A percentile compares a stretch with the other conserved stretches of the same genome.
Conservation (phyloP, 1,140 invertebrate species). For the Drosophila fuyamai region DNA sequence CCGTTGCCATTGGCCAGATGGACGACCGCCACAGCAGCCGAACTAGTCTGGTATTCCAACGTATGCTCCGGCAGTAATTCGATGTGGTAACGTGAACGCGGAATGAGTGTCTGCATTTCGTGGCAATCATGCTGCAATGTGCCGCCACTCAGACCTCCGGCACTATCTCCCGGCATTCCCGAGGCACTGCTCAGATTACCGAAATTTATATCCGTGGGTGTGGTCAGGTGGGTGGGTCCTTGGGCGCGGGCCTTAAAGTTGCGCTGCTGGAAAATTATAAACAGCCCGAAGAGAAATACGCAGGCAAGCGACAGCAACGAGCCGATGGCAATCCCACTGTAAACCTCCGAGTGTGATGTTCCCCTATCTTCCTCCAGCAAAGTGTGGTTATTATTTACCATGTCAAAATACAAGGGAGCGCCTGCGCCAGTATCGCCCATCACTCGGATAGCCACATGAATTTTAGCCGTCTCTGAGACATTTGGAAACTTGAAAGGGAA, state of each 20-base stretch:
- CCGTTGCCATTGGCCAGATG: slow-evolving; percentile 71
- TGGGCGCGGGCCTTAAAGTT: slow-evolving; percentile 76
- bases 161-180: slow-evolving; percentile 74
- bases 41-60: slow-evolving; percentile 70
- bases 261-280: slow-evolving; percentile 75
- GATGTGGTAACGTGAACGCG: slow-evolving; percentile 72
- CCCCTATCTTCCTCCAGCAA: slow-evolving; percentile 39
- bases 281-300: slow-evolving; percentile 69
- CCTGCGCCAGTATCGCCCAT: slow-evolving; percentile 79
- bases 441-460: slow-evolving; percentile 78
- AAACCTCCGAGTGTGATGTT: slow-evolving; percentile 58
- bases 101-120: slow-evolving; percentile 83
- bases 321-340: slow-evolving; percentile 80
- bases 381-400: slow-evolving; percentile 56
- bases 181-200: slow-evolving; percentile 74
- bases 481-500: slow-evolving; percentile 70
- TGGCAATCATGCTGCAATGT: slow-evolving; percentile 79
- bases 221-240: slow-evolving; percentile 70
- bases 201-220: slow-evolving; percentile 78
- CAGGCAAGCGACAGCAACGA: slow-evolving; percentile 70
- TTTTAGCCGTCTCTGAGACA: slow-evolving; percentile 74
- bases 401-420: slow-evolving; percentile 75
- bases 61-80: slow-evolving; percentile 67
- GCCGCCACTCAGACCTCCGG: slow-evolving; percentile 72
- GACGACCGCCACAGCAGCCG: slow-evolving; percentile 46